Conservation (phyloP, 2,797 vertebrate species). For the Psittacula derbiana region DNA sequence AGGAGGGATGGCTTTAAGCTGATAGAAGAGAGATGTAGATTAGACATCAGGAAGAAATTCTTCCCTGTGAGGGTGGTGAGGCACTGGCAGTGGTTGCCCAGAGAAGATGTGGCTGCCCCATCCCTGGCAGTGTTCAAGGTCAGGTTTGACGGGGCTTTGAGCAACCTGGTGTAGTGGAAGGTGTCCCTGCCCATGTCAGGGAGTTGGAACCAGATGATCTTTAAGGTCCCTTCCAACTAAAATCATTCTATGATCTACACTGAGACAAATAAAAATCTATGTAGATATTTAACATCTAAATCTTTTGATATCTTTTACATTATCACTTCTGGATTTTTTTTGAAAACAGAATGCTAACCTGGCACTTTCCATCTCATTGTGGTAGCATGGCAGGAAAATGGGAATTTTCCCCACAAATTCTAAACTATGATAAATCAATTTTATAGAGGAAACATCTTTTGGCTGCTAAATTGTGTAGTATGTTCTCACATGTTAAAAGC, state of each 20-base stretch:
- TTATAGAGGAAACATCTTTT: background rate
- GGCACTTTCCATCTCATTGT: background rate
- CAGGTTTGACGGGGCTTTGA: background rate
- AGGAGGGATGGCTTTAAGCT: background rate
- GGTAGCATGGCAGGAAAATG: background rate
- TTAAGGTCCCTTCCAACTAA: background rate
- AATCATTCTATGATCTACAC: background rate
- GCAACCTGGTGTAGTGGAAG: background rate
- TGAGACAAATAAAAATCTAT: background rate
- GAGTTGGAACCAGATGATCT: background rate
- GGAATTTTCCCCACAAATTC: background rate
- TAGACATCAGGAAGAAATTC: background rate
- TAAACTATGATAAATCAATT: background rate
- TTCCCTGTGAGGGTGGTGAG: background rate
- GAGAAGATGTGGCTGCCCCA: background rate
- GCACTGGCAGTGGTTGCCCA: background rate
- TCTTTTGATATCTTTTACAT: background rate
- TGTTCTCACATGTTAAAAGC: background rate
- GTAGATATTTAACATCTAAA: background rate
- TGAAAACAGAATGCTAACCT: background rate
- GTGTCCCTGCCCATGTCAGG: background rate
- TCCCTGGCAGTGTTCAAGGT: background rate
- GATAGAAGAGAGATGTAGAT: background rate
- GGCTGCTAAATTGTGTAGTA: background rate
- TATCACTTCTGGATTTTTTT: background rate